Base-by-base conservation (phyloP, 2,888 invertebrate genomes). In the Xestia c-nigrum region DNA sequence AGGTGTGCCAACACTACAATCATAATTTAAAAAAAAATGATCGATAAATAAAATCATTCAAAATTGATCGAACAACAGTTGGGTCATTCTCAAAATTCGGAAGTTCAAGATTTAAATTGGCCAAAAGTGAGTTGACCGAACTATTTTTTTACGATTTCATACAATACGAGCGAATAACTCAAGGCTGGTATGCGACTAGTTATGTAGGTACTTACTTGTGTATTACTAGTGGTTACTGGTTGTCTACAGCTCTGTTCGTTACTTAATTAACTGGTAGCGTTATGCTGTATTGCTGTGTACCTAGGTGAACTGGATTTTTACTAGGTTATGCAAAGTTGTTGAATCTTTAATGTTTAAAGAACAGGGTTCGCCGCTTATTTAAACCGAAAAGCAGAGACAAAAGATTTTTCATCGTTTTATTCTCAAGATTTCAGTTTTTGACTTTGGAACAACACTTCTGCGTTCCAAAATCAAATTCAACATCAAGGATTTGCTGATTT, bases 161-260 rank as follows among this genome's bases (percentile, higher is more conserved):
- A 95, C 95, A 95, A 95, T 95, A 93, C 92, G 94, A 93, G 94
- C 93, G 94, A 94, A 95, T 94, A 95, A 94, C 94, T 94, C 93
- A 88, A 81, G 87, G 81, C 85, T 89, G 92, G 92, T 91, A 93
- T 90, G 91, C 89, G 88, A 79, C 77, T 72, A 75, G 43, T n/a
- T 43, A 21, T 31, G 72, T n/a, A n/a, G n/a, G n/a, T 88, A 21
- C 16, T 31, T 82, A 81, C 16, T 31, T 82, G 80, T 75, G 81
- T 86, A 14, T n/a, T 64, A n/a, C 43, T n/a, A 64, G 43, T 64
- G n/a, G 46, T 46, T 47, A 47, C 65, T 64, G 14, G 46, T 61
- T 61, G 21, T 52, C 59, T 63, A 64, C 59, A 4, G 47, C 6
- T 61, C 73, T 67, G 70, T 21, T 38, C 16, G 75, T 87, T 87